Conservation (phyloP, 2,797 vertebrate genomes). For the Perodicticus potto region DNA sequence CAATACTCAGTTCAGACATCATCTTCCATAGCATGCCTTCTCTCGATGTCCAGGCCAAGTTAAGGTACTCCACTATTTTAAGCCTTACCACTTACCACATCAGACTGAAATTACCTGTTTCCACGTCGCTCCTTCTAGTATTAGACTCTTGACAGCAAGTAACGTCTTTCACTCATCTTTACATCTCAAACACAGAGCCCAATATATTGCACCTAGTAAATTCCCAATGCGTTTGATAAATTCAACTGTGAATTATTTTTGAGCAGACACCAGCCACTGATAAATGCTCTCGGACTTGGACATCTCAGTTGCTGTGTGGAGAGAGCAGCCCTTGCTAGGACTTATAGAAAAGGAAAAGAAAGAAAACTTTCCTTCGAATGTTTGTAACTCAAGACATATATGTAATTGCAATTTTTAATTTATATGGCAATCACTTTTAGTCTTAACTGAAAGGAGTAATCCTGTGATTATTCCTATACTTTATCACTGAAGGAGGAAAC, state of each 20-base stretch:
- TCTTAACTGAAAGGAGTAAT: slow-evolving; percentile 49
- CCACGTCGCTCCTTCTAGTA: neutral
- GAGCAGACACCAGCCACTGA: neutral
- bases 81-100: neutral
- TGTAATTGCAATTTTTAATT: slow-evolving; percentile 7
- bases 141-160: slow-evolving; percentile 18
- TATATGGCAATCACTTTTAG: slow-evolving; percentile 37
- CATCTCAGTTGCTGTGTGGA: neutral
- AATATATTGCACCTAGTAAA: neutral
- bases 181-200: neutral
- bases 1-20: neutral
- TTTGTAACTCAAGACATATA: slow-evolving; percentile 16
- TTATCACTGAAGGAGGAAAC: slow-evolving; percentile 25
- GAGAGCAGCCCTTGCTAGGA: neutral
- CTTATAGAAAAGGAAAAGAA: slow-evolving; percentile 38
- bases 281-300: neutral
- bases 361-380: neutral
- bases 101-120: neutral
- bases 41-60: neutral
- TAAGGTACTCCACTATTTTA: neutral
- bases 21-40: neutral
- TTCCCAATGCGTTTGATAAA: slow-evolving; percentile 13
- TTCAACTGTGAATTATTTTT: slow-evolving; percentile 35
- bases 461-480: neutral
- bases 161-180: neutral